These are phyloP conservation scores for Rhopilema esculentum DNA, from an alignment of 30 jellyfish, hydroid and myxozoan genomes.

Conservation along the genomic window DNA sequence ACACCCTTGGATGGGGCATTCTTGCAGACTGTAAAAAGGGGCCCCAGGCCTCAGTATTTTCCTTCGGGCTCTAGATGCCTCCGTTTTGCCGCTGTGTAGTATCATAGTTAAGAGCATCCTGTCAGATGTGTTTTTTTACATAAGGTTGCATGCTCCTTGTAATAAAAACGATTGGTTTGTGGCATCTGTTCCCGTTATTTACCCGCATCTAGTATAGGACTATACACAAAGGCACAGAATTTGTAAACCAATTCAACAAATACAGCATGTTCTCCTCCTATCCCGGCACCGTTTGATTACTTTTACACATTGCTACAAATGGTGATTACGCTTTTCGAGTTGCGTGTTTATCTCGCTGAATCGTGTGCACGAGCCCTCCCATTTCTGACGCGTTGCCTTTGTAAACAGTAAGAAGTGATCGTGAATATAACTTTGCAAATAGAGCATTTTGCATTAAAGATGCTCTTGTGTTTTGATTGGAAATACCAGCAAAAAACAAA, in stretches of 20 bases:
- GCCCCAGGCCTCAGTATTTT: too few relatives aligned
- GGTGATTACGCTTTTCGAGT: background rate
- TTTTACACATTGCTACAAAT: background rate
- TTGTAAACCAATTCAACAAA: background rate
- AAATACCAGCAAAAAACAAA: background rate
- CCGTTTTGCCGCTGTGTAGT: too few relatives aligned
- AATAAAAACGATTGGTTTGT: too few relatives aligned
- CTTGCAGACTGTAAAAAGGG: too few relatives aligned
- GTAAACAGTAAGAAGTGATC: background rate
- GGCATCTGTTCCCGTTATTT: background rate
- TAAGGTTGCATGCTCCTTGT: too few relatives aligned
- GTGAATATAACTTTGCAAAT: background rate
- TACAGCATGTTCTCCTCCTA: background rate
- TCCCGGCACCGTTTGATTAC: background rate
- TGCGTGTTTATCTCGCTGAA: background rate
- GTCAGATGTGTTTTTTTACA: too few relatives aligned
- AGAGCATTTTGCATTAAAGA: slow-evolving; percentile 7
- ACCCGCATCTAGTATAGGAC: background rate
- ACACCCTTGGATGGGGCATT: too few relatives aligned
- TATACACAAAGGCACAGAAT: background rate
- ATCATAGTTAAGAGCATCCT: too few relatives aligned
- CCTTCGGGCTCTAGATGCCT: too few relatives aligned
- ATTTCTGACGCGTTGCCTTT: background rate
- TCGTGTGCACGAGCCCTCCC: background rate
- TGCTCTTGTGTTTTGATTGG: background rate